Percentiles rank a stretch among this genome's conserved stretches.
Evolutionary conservation across 2,797 vertebrate genomes (phyloP).

Genomic region (Girardinus metallicus): DNA sequence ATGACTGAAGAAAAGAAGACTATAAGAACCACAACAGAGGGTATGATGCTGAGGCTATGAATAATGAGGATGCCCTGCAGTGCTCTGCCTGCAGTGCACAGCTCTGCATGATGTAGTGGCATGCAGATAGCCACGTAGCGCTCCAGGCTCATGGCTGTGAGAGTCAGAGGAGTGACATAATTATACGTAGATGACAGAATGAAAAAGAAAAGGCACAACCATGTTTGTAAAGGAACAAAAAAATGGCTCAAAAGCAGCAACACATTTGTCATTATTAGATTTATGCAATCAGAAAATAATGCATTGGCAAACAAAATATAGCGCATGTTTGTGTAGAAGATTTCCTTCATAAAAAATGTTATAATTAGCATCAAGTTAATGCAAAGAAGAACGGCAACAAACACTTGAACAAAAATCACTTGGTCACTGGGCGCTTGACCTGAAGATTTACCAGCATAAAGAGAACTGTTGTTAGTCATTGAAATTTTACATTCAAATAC

Average conservation of each 20-base stretch:
- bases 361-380: slow-evolving; percentile 59
- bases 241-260: background rate
- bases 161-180: slow-evolving; percentile 58
- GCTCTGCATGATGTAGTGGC: slow-evolving; percentile 63
- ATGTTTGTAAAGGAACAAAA: slow-evolving; percentile 12
- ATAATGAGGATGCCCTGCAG: slow-evolving; percentile 46
- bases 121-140: slow-evolving; percentile 74
- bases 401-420: slow-evolving; percentile 48
- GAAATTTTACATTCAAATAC: background rate
- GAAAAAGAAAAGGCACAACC: slow-evolving; percentile 47
- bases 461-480: slow-evolving; percentile 1
- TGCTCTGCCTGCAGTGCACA: slow-evolving; percentile 39
- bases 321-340: slow-evolving; percentile 58
- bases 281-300: slow-evolving; percentile 52
- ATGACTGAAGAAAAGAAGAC: slow-evolving; percentile 25
- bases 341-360: slow-evolving; percentile 60
- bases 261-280: background rate
- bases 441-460: background rate
- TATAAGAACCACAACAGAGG: slow-evolving; percentile 8
- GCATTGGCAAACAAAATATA: slow-evolving; percentile 71
- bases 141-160: slow-evolving; percentile 74
- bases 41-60: slow-evolving; percentile 52
- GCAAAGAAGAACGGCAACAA: slow-evolving; percentile 58
- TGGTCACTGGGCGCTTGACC: background rate
- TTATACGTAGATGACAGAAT: background rate